phyloP scores from a whole-genome alignment of 2,888 invertebrate genomes.

The Ophion obscuratus region DNA sequence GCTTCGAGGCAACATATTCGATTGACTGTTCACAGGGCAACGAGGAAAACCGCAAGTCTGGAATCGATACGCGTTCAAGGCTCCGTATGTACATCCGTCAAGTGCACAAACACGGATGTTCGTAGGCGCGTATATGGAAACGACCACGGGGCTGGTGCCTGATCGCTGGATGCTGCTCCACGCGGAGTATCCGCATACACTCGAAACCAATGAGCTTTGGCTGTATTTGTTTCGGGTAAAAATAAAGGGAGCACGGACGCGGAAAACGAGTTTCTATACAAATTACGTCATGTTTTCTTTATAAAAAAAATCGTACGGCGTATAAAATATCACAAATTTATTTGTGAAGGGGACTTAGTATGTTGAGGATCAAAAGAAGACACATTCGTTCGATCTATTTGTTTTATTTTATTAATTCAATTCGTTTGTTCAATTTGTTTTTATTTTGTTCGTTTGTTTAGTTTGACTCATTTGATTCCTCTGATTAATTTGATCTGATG shows the following conservation, averaged over 20 bases:
- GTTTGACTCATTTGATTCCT: neutral
- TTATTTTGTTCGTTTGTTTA: neutral
- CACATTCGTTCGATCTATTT: neutral
- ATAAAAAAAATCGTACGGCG: neutral
- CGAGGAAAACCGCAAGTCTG: conserved; percentile 43
- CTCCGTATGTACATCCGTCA: conserved; percentile 25
- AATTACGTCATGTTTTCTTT: neutral
- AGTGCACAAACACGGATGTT: neutral
- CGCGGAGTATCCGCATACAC: neutral
- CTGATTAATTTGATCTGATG: neutral
- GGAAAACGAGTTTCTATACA: neutral
- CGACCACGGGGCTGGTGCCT: neutral
- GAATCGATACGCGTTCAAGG: conserved; percentile 55
- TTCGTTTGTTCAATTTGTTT: neutral
- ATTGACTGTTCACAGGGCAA: conserved; percentile 15
- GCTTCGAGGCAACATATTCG: conserved; percentile 17
- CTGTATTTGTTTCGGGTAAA: neutral
- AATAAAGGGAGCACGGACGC: conserved; percentile 1
- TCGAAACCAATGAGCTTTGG: neutral
- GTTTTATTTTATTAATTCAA: neutral
- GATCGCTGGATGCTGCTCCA: neutral
- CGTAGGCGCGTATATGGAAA: neutral
- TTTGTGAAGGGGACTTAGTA: neutral
- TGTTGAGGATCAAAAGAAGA: neutral
- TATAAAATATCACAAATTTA: neutral